Percentiles rank a stretch among this genome's conserved stretches.
phyloP scores from a whole-genome alignment of 1,140 invertebrate genomes.

The Sycophaga agraensis region DNA sequence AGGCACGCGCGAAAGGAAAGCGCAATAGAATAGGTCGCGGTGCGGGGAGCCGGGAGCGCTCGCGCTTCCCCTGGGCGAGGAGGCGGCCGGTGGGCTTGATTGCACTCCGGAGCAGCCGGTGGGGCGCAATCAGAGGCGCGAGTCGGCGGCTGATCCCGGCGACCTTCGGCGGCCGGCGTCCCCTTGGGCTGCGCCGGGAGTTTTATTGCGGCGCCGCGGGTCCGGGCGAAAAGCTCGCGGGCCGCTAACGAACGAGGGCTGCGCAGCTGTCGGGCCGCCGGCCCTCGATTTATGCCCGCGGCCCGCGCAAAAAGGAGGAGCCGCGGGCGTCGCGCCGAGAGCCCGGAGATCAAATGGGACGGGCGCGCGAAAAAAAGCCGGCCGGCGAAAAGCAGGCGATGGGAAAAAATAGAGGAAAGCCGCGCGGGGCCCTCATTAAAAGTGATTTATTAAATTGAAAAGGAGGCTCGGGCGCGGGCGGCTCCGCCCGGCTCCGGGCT shows the following conservation, averaged over 20 bases:
- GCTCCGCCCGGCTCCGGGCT: too few relatives aligned
- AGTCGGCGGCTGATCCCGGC: too few relatives aligned
- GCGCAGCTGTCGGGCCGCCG: conserved; percentile 4
- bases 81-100: too few relatives aligned
- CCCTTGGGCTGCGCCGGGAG: too few relatives aligned
- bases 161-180: too few relatives aligned
- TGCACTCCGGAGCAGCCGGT: neutral
- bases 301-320: conserved; percentile 3
- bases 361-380: conserved; percentile 10
- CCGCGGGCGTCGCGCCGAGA: too few relatives aligned
- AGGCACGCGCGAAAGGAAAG: too few relatives aligned
- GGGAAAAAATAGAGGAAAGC: neutral
- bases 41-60: too few relatives aligned
- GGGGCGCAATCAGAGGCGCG: neutral
- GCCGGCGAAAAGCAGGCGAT: too few relatives aligned
- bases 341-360: conserved; percentile 21
- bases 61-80: neutral
- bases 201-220: conserved; percentile 32
- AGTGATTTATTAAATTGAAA: conserved; percentile 27
- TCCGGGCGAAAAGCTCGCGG: conserved; percentile 26
- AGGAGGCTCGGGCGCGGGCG: too few relatives aligned
- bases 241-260: conserved; percentile 25
- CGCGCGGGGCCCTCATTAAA: conserved; percentile 14
- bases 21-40: too few relatives aligned
- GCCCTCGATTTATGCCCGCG: conserved; percentile 15